phyloP scores from a whole-genome alignment of 2,113 vertebrate genomes.

The Nothobranchius furzeri region DNA sequence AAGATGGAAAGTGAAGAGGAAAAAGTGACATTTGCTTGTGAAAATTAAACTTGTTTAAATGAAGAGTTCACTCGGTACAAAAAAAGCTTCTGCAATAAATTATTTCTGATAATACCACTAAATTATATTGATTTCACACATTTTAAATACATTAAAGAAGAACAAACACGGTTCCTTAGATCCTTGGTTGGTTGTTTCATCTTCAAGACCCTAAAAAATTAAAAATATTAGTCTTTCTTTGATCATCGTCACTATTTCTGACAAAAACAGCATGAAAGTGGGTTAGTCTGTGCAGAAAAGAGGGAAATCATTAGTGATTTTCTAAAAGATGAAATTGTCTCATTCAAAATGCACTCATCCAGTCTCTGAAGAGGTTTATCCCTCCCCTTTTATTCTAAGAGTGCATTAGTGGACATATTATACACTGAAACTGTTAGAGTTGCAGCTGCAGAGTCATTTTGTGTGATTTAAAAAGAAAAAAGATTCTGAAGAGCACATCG shows the following conservation, averaged over 20 bases:
- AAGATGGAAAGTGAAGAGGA: not conserved
- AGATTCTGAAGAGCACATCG: slow-evolving; percentile 15
- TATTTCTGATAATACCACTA: not conserved
- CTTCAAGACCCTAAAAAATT: not conserved
- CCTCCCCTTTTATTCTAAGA: not conserved
- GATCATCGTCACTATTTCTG: not conserved
- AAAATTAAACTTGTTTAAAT: not conserved
- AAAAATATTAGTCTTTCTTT: not conserved
- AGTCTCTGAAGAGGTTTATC: slow-evolving; percentile 9
- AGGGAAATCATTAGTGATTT: not conserved
- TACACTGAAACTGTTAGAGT: slow-evolving; percentile 1
- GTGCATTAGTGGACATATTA: slow-evolving; percentile 1
- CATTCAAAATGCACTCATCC: slow-evolving; percentile 17
- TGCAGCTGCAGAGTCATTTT: slow-evolving; percentile 9
- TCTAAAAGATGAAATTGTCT: not conserved
- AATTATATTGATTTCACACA: too few relatives aligned
- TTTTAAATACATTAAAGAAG: too few relatives aligned
- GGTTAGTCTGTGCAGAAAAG: not conserved
- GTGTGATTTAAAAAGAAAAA: slow-evolving; percentile 1
- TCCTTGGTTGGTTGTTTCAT: not conserved
- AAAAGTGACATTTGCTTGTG: not conserved
- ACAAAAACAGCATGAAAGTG: not conserved
- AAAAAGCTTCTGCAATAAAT: not conserved
- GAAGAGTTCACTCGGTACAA: not conserved
- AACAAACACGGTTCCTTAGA: too few relatives aligned